Evolutionary conservation across 2,113 vertebrate genomes (phyloP).

Genomic region (Notothenia coriiceps): DNA sequence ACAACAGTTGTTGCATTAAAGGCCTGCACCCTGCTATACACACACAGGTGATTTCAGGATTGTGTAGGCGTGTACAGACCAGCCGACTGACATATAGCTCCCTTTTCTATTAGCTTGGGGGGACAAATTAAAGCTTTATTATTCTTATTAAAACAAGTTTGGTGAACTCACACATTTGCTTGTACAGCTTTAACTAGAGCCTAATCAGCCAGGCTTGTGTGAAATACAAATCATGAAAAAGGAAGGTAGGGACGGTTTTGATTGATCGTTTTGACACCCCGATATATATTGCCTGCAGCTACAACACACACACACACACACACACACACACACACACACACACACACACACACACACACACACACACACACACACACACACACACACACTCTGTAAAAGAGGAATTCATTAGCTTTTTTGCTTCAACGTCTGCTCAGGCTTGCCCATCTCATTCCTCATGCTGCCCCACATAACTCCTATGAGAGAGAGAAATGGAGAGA

Average conservation of each 20-base stretch:
- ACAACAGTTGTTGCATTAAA: not conserved
- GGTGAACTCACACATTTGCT: not conserved
- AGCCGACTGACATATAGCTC: not conserved
- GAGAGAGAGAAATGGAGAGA: constrained; percentile 13
- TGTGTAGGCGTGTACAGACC: not conserved
- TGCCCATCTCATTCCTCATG: constrained; percentile 5
- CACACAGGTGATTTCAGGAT: constrained; percentile 19
- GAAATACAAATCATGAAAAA: no score
- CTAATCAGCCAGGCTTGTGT: not conserved
- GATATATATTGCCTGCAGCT: not conserved
- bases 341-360: no score
- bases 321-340: no score
- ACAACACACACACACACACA: not conserved
- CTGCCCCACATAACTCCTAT: constrained; percentile 14
- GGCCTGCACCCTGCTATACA: not conserved
- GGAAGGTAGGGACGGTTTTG: no score
- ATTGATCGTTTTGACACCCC: not conserved
- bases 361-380: not conserved
- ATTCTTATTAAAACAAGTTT: not conserved
- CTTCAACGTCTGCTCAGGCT: constrained; percentile 14
- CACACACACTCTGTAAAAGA: constrained; percentile 4
- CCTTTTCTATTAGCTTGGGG: not conserved
- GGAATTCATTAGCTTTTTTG: constrained; percentile 36
- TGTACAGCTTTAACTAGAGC: not conserved
- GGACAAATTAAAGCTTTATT: not conserved